Evolutionary conservation across 2,797 vertebrate species (phyloP).

Genomic region (Tarsius wallacei): DNA sequence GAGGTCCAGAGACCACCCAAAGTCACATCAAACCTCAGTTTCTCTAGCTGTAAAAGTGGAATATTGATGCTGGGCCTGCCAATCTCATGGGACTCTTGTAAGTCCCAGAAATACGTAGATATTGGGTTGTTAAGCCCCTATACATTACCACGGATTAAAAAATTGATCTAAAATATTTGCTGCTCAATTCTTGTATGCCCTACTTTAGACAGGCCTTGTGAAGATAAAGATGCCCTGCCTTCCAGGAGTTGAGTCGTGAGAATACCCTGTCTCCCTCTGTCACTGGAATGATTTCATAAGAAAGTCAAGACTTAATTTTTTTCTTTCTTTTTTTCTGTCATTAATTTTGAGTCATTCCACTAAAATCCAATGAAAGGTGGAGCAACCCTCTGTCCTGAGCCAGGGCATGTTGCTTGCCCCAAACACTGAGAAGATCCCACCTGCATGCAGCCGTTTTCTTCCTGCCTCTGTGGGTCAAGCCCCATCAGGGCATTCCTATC

Average conservation of each 20-base stretch:
- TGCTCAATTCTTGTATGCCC: background rate
- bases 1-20: conserved; percentile 35
- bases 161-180: background rate
- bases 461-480: too few species aligned
- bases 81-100: background rate
- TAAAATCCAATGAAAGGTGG: background rate
- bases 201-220: background rate
- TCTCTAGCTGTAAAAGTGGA: background rate
- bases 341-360: conserved; percentile 13
- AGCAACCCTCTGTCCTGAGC: background rate
- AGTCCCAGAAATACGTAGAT: background rate
- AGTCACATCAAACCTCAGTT: background rate
- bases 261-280: background rate
- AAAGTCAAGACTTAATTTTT: background rate
- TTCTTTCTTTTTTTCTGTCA: background rate
- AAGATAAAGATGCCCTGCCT: background rate
- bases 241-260: background rate
- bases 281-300: conserved; percentile 28
- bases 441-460: background rate
- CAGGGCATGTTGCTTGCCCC: background rate
- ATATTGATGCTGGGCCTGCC: background rate
- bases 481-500: background rate
- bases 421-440: background rate
- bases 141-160: background rate
- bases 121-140: background rate